Conservation (phyloP, 2,797 vertebrate species). For the Gallinago stenura region DNA sequence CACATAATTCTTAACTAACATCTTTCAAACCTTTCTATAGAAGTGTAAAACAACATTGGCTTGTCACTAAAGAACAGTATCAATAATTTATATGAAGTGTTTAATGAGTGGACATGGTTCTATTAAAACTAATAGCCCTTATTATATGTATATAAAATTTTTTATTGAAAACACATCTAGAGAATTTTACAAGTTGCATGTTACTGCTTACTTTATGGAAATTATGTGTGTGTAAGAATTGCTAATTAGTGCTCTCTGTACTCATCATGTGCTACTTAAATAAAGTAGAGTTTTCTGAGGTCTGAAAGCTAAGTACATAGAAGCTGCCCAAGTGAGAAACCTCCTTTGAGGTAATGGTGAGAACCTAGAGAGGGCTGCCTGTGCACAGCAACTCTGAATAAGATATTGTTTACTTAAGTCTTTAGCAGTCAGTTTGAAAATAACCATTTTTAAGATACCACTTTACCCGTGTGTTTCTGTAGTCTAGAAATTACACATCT, state of each 20-base stretch:
- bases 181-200: not conserved
- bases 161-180: not conserved
- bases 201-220: not conserved
- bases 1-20: not conserved
- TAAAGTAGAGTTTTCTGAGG: not conserved
- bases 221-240: not conserved
- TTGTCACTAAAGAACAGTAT: not conserved
- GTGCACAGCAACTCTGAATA: not conserved
- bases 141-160: not conserved
- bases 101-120: not conserved
- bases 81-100: not conserved
- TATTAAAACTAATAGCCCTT: not conserved
- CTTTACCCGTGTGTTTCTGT: not conserved
- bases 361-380: not conserved
- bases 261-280: not conserved
- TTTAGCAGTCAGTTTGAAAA: not conserved
- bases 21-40: not conserved
- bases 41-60: not conserved
- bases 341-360: not conserved
- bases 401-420: not conserved
- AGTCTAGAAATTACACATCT: not conserved
- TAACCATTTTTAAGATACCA: not conserved
- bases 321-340: not conserved
- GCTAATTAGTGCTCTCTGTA: fast-evolving
- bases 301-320: not conserved